Evolutionary conservation across 2,113 vertebrate genomes (phyloP).

Genomic region (Limanda limanda): DNA sequence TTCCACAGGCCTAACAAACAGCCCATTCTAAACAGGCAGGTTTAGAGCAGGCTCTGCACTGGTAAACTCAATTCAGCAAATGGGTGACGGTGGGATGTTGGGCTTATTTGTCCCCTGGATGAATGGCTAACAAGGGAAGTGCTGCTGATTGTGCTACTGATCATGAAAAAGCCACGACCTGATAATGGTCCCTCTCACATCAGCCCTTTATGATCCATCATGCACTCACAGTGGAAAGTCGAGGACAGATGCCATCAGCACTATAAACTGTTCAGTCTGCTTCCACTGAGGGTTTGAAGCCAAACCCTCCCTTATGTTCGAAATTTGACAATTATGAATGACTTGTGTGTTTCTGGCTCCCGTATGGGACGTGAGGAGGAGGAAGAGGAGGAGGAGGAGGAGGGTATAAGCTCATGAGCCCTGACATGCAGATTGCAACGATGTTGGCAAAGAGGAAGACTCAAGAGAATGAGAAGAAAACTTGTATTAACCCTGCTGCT

Average conservation of each 20-base stretch:
- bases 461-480: slow-evolving; percentile 16
- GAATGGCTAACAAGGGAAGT: slow-evolving; percentile 3
- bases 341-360: slow-evolving; percentile 23
- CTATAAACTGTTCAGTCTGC: slow-evolving; percentile 2
- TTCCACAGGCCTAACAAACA: too few species aligned
- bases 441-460: slow-evolving; percentile 24
- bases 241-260: slow-evolving; percentile 21
- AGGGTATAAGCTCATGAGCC: slow-evolving; percentile 35
- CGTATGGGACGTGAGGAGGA: slow-evolving; percentile 26
- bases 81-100: background rate
- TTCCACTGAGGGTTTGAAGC: slow-evolving; percentile 2
- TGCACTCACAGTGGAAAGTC: background rate
- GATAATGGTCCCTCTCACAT: slow-evolving; percentile 2
- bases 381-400: slow-evolving; percentile 20
- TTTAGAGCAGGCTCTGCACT: background rate
- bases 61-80: too few species aligned
- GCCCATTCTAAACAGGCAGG: background rate
- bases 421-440: slow-evolving; percentile 42
- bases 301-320: slow-evolving; percentile 8
- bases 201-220: slow-evolving; percentile 10
- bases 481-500: slow-evolving; percentile 18
- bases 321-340: slow-evolving; percentile 43
- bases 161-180: slow-evolving; percentile 4
- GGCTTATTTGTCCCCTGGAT: background rate
- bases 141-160: background rate